Percentiles rank a stretch among this genome's conserved stretches.
phyloP scores from a whole-genome alignment of 2,113 vertebrate genomes.

The Urocynchramus pylzowi region DNA sequence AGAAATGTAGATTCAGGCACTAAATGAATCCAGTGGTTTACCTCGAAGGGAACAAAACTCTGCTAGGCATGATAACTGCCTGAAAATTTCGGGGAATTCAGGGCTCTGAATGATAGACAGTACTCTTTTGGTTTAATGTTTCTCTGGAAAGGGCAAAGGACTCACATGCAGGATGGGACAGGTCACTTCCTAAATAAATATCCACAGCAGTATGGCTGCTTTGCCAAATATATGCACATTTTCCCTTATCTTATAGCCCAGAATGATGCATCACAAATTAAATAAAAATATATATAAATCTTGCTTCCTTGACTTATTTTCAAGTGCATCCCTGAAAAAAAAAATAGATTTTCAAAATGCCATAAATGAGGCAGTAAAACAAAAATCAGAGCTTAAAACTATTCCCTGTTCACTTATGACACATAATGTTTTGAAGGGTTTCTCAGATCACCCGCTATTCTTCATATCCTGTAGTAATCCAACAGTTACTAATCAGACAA shows the following conservation, averaged over 20 bases:
- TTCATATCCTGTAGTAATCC: slow-evolving; percentile 55
- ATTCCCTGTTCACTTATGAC: slow-evolving; percentile 10
- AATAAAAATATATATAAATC: neutral
- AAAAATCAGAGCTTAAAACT: neutral
- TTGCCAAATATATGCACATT: neutral
- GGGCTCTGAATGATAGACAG: neutral
- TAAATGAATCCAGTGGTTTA: neutral
- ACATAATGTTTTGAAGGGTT: slow-evolving; percentile 36
- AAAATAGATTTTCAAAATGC: neutral
- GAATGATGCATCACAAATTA: neutral
- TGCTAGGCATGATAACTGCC: neutral
- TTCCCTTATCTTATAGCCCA: neutral
- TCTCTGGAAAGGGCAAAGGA: neutral
- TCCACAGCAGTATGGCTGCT: neutral
- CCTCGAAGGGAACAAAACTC: neutral
- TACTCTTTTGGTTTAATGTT: neutral
- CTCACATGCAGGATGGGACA: neutral
- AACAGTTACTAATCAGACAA: slow-evolving; percentile 75
- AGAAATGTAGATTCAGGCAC: neutral
- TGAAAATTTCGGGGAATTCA: neutral
- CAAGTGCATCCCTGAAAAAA: neutral
- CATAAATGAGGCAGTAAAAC: neutral
- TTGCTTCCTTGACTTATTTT: neutral
- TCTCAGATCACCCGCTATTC: slow-evolving; percentile 42
- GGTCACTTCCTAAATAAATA: neutral